Base-by-base conservation (phyloP, 2,113 vertebrate species). In the Pachypanchax playfairii region DNA sequence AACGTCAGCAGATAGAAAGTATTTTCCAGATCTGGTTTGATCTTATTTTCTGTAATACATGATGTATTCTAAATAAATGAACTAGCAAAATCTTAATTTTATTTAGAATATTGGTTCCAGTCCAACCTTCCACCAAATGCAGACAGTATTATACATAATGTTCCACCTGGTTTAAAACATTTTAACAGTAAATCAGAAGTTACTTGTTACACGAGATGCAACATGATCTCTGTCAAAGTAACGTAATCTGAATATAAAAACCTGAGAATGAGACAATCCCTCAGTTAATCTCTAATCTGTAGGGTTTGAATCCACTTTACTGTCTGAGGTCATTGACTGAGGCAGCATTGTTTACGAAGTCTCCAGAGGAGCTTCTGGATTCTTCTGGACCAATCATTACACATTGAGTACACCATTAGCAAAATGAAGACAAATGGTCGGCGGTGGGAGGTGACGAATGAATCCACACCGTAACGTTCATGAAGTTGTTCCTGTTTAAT, bases 321-420 rank as follows among this genome's bases (percentile, higher is more conserved):
- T 70, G 63, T 77, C 82, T 29, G 73, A 70, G 78, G 72, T 80
- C 85, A 90, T 70, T 48, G 78, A 55, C 69, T 8, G 70, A 84
- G 85, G 48, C 64, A 10, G 77, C 48, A 88, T 93, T 91, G 89
- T 91, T 91, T 88, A 81, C 84, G 17, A 73, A 79, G 33, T 65
- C 87, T 89, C 88, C 52, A 82, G 89, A 89, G 87, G 70, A 87
- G 77, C 69, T 41, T 68, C 65, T 72, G 82, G 82, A 89, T 91
- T 92, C 90, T 91, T 91, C 86, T 73, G 80, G 70, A 80, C 83
- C 67, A 89, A 92, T 92, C 90, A 91, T 93, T 93, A 91, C 90
- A 90, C 91, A 93, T 92, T 91, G 91, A 92, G 90, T 88, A 91
- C 86, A 80, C 89, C 83, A 90, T 93, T 92, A 91, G 84, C 80